These are phyloP conservation scores for Diploptera punctata DNA, from an alignment of 2,888 invertebrate genomes.

Conservation along the genomic window DNA sequence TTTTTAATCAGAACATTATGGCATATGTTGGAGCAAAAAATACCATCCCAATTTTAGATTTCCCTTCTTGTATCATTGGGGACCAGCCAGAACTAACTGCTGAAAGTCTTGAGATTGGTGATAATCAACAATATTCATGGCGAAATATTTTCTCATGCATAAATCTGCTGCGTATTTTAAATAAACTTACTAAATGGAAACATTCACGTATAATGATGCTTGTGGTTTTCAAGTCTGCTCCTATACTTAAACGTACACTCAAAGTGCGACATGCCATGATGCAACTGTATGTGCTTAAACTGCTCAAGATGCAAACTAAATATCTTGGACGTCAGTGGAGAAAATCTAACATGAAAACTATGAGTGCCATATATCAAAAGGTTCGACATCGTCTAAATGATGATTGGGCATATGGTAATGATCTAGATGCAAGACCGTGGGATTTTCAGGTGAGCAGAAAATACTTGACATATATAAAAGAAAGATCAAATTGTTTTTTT, in stretches of 20 bases:
- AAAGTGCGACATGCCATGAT: conserved; percentile 96
- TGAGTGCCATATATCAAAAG: conserved; percentile 98
- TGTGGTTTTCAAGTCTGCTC: conserved; percentile 99
- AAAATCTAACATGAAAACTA: conserved; percentile 99
- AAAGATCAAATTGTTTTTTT: too few species aligned
- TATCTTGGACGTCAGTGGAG: conserved; percentile 99
- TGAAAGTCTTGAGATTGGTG: conserved; percentile 87
- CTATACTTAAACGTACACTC: conserved; percentile 94
- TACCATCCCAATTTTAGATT: conserved; percentile 91
- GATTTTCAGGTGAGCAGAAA: conserved; percentile 83
- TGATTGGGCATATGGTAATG: conserved; percentile 99
- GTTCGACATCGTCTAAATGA: conserved; percentile 95
- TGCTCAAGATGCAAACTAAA: conserved; percentile 99
- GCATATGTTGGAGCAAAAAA: conserved; percentile 95
- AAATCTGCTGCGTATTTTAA: conserved; percentile 93
- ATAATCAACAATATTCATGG: conserved; percentile 91
- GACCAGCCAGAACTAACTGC: conserved; percentile 93
- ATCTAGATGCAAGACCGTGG: conserved; percentile 97
- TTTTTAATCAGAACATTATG: conserved; percentile 97
- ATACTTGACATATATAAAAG: too few species aligned
- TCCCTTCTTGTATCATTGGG: conserved; percentile 94
- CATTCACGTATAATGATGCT: conserved; percentile 99
- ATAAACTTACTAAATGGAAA: conserved; percentile 99
- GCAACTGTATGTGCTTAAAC: conserved; percentile 96
- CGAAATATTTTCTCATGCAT: conserved; percentile 98